A percentile compares a stretch with the other conserved stretches of the same genome.
Evolutionary conservation across 2,888 invertebrate species (phyloP).

Genomic region (Epistrophe grossulariae): DNA sequence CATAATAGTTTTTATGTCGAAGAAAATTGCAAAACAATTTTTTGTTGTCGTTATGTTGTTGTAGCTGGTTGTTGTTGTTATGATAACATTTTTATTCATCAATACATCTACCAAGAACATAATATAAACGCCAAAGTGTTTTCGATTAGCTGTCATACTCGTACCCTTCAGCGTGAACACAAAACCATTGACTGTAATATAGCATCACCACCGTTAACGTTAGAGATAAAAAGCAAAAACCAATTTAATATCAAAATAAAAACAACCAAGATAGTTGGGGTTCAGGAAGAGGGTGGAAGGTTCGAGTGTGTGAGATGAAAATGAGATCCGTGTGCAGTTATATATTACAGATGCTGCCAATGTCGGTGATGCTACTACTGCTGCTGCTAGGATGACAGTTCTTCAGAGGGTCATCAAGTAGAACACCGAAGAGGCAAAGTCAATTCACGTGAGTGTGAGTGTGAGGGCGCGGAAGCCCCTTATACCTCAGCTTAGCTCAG

Average conservation of each 20-base stretch:
- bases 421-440: slow-evolving; percentile 42
- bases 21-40: slow-evolving; percentile 51
- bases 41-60: slow-evolving; percentile 50
- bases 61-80: slow-evolving; percentile 42
- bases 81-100: slow-evolving; percentile 64
- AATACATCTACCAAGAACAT: slow-evolving; percentile 39
- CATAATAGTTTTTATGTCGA: slow-evolving; percentile 47
- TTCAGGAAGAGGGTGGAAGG: not conserved
- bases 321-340: slow-evolving; percentile 33
- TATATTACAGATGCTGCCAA: slow-evolving; percentile 37
- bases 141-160: slow-evolving; percentile 63
- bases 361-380: not conserved
- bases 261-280: not conserved
- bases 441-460: slow-evolving; percentile 29
- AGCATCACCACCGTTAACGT: not conserved
- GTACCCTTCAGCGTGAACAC: slow-evolving; percentile 7
- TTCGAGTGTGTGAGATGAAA: not conserved
- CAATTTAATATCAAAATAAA: slow-evolving; percentile 55
- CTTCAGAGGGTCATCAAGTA: slow-evolving; percentile 71
- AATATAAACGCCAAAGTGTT: slow-evolving; percentile 52
- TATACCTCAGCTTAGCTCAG: slow-evolving; percentile 26
- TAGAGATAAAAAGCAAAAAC: slow-evolving; percentile 36
- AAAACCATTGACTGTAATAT: slow-evolving; percentile 1
- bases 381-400: slow-evolving; percentile 41
- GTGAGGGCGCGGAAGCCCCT: slow-evolving; percentile 18